Evolutionary conservation across 1,140 invertebrate genomes (phyloP), one percentile per base, ranked within the genome.

Genomic region (Sycophaga agraensis): DNA sequence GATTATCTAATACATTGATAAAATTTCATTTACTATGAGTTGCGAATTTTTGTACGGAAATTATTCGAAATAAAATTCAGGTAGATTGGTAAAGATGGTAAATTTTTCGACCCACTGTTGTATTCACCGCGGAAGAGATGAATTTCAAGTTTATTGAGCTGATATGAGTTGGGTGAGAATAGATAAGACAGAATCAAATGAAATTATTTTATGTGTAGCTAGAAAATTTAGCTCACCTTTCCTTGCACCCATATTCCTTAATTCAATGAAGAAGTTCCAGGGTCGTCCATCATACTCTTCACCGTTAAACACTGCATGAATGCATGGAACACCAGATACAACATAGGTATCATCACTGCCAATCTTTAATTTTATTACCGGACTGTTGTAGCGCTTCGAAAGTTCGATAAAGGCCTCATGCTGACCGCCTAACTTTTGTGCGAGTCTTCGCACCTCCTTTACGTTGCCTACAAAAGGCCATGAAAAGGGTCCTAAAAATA

Each of bases 221-320:
- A n/a, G n/a, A n/a, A n/a, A 11, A 9, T 39, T 39, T 54, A 60
- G 65, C 11, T 71, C 68, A 86, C 84, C 87, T 82, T 83, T 83
- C 66, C 79, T 78, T 37, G 85, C 84, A 21, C 89, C 90, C 73
- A 92, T 83, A 37, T 88, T 88, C 42, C 90, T 76, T 8, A 91
- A 72, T 35, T 84, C 80, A 34, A 87, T 79, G 65, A 92, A 91
- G 68, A 89, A 90, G 57, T 84, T 88, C 73, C 90, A 84, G 0
- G 91, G 91, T 56, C 91, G 76, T 0, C 85, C 89, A 64, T 89
- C 86, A 66, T 86, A 92, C 4, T 87, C 87, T 37, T 88, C 86
- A 14, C 82, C 77, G 0, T 76, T 77, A 31, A 91, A 82, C 6
- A 90, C 82, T 64, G 87, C 78, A 8, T 83, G 79, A 2, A 90